Conservation (phyloP, 1,140 invertebrate genomes). For the Platyura marginata region DNA sequence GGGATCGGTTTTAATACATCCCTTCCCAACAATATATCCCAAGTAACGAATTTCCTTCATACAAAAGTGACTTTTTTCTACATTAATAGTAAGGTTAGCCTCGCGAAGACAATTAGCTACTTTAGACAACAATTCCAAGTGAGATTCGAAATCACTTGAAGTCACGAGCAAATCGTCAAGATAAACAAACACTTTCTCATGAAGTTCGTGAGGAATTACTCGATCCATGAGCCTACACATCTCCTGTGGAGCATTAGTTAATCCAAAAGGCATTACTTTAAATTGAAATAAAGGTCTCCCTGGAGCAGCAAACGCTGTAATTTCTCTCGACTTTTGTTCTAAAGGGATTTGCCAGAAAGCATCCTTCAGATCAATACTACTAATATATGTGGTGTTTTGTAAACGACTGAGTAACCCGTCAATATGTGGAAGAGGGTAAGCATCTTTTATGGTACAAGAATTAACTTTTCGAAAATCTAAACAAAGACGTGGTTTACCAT, state of each 20-base stretch:
- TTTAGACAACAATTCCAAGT: conserved; percentile 3
- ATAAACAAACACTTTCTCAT: conserved; percentile 7
- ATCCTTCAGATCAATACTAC: conserved; percentile 16
- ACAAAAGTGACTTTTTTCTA: conserved; percentile 24
- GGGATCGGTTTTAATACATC: conserved; percentile 4
- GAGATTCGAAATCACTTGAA: conserved; percentile 8
- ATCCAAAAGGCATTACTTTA: conserved; percentile 23
- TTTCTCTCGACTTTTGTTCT: conserved; percentile 10
- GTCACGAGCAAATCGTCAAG: conserved; percentile 13
- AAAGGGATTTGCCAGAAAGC: conserved; percentile 21
- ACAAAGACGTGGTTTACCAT: too few species aligned
- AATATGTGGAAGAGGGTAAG: too few species aligned
- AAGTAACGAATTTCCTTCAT: conserved; percentile 11
- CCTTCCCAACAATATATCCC: conserved; percentile 7
- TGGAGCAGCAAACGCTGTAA: conserved; percentile 26
- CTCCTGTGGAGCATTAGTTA: conserved; percentile 24
- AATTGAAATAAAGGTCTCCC: conserved; percentile 16
- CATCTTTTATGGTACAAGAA: too few species aligned
- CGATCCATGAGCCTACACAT: conserved; percentile 25
- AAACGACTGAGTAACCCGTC: conserved; percentile 5
- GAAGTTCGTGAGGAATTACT: background rate
- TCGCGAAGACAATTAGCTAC: conserved; percentile 17
- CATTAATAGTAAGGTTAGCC: conserved; percentile 25
- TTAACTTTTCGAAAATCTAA: too few species aligned
- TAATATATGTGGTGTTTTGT: conserved; percentile 8